Percentiles rank a stretch among this genome's conserved stretches.
phyloP scores from a whole-genome alignment of 2,888 invertebrate species.

The Paralinhomoeus sp. region DNA sequence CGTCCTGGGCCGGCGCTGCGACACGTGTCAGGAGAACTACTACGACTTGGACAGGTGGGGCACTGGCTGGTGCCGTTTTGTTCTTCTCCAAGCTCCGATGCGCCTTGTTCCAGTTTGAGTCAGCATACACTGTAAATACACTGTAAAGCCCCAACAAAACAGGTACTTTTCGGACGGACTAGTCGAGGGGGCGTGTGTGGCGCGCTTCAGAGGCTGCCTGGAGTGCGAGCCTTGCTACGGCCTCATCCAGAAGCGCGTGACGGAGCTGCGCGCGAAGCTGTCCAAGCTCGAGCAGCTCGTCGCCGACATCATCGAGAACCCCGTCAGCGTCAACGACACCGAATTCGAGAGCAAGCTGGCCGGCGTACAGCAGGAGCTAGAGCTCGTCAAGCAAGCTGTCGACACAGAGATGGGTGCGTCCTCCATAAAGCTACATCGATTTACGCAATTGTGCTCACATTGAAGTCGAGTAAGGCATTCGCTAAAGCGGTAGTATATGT shows the following conservation, averaged over 20 bases:
- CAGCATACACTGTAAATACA: too few relatives aligned
- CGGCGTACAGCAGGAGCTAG: slow-evolving; percentile 50
- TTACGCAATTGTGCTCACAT: not conserved
- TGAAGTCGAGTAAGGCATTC: too few relatives aligned
- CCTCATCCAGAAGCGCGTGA: slow-evolving; percentile 59
- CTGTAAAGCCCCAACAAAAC: too few relatives aligned
- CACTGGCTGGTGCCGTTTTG: too few relatives aligned
- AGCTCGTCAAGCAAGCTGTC: slow-evolving; percentile 48
- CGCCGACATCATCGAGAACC: too few relatives aligned
- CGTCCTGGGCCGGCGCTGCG: slow-evolving; percentile 76
- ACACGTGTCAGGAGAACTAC: too few relatives aligned
- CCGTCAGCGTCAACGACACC: slow-evolving; percentile 47
- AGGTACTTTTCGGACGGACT: too few relatives aligned
- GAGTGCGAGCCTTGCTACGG: slow-evolving; percentile 88
- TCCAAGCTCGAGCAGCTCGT: slow-evolving; percentile 49
- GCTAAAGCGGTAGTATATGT: too few relatives aligned
- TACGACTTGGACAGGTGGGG: too few relatives aligned
- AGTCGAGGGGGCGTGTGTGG: not conserved
- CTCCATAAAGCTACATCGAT: too few relatives aligned
- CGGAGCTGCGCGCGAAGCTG: slow-evolving; percentile 48
- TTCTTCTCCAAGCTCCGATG: too few relatives aligned
- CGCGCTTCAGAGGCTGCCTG: slow-evolving; percentile 13
- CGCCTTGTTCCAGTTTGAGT: not conserved
- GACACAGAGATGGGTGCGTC: slow-evolving; percentile 26
- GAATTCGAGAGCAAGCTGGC: slow-evolving; percentile 64